Base-by-base conservation (phyloP, 92 coral and sea anemone genomes). In the Palythoa grandiflora region DNA sequence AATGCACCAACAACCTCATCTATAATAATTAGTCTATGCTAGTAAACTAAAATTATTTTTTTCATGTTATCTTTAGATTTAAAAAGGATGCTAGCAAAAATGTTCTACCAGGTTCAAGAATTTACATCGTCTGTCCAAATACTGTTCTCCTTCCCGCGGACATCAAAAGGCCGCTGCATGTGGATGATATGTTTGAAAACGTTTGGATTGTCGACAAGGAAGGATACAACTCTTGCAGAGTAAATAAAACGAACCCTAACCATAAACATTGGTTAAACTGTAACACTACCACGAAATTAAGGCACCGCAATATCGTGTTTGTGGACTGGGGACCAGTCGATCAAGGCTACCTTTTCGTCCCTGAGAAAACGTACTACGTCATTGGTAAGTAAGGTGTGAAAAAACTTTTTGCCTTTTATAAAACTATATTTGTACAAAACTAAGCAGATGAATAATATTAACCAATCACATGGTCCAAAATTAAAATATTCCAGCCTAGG, bases 261-360 rank as follows among this genome's bases (percentile, higher is more conserved):
- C 86, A 81, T 50, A 81, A 81, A 51, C 86, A 81, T 39, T 81
- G 86, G 86, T 52, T 81, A n/a, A 66, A 81, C 75, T 81, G 86
- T 44, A 81, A 81, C 63, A 57, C 86, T 1, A 65, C 86, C 37
- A 60, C 86, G 2, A 81, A 19, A 3, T 48, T 81, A 53, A 81
- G 86, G 21, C 86, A 81, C 86, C 86, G 86, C 11, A 81, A 81
- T 63, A 66, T 81, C 16, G 52, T 81, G 17, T 81, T 81, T 68
- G 75, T 60, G 38, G 40, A 66, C 57, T 81, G 86, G 86, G 86
- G 75, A 40, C 39, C 86, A n/a, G 61, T 81, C 40, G 86, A 81
- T 36, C 86, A 81, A 81, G 86, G 63, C 57, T 81, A 81, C 36
- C 5, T 44, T 19, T 81, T 81, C 60, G 73, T 40, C n/a, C 86